Evolutionary conservation across 2,888 invertebrate species (phyloP), one percentile per base, ranked within the genome.

Genomic region (Zaprionus obscuricornis): DNA sequence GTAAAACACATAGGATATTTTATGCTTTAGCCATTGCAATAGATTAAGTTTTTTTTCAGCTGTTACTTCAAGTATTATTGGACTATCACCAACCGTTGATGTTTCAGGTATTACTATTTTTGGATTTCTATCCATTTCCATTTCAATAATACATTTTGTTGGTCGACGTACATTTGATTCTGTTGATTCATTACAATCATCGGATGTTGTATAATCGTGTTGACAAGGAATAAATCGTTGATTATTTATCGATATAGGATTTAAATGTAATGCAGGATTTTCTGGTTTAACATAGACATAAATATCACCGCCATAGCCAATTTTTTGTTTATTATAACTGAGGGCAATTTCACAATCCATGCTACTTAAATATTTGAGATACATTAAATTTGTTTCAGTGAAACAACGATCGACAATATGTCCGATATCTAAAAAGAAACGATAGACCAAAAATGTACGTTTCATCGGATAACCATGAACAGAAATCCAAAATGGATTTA

Each of bases 231-330:
- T n/a, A n/a, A n/a, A n/a, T n/a, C n/a, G n/a, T n/a, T n/a, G n/a
- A n/a, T n/a, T n/a, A n/a, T n/a, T n/a, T n/a, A n/a, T n/a, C n/a
- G n/a, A n/a, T n/a, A n/a, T n/a, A n/a, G n/a, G n/a, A n/a, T n/a
- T n/a, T n/a, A n/a, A n/a, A n/a, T 40, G 7, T 4, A 20, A 1
- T 1, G 47, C 16, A 1, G 76, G 73, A 52, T 56, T 56, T 24
- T 64, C 56, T 0, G 33, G 40, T 18, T 55, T 59, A 0, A 77
- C 73, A 0, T 51, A 33, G 0, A 78, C 77, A 0, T 22, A 31
- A 4, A 84, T 79, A 27, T 79, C 84, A 1, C 59, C 76, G 2
- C 51, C 77, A 29, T 78, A 78, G 17, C 81, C 77, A 6, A 79
- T 57, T 24, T n/a, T 66, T 11, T 79, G 84, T 1, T 33, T 40